Evolutionary conservation across 2,113 vertebrate species (phyloP).

Genomic region (Cnemophilus loriae): DNA sequence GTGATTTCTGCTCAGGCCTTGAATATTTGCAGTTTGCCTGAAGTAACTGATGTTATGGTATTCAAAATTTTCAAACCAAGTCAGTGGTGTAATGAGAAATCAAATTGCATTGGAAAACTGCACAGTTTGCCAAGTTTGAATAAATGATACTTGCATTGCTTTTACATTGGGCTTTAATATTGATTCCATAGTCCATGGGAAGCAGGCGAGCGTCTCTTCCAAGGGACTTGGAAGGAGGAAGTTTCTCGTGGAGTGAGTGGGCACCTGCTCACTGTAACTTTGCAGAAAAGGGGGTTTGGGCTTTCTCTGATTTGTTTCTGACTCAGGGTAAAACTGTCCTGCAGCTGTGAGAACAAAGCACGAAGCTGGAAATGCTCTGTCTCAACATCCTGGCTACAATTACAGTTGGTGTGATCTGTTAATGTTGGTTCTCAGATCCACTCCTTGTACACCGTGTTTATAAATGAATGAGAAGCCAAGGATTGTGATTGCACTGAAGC

Average conservation of each 20-base stretch:
- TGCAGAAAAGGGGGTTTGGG: neutral
- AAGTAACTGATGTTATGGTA: neutral
- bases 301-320: neutral
- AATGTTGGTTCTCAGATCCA: neutral
- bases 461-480: neutral
- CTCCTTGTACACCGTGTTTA: neutral
- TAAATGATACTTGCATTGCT: neutral
- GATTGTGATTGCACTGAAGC: neutral
- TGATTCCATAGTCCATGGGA: neutral
- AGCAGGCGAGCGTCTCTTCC: neutral
- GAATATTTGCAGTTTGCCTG: neutral
- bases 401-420: neutral
- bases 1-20: neutral
- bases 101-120: neutral
- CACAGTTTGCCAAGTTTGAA: neutral
- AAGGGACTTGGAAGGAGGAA: neutral
- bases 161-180: neutral
- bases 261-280: neutral
- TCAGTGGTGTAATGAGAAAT: neutral
- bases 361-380: neutral
- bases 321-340: neutral
- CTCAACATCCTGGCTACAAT: accelerated
- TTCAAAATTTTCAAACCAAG: neutral
- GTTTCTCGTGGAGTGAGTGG: neutral
- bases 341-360: neutral